Evolutionary conservation across 2,113 vertebrate species (phyloP), one percentile per base, ranked within the genome.

Genomic region (Caracal caracal): DNA sequence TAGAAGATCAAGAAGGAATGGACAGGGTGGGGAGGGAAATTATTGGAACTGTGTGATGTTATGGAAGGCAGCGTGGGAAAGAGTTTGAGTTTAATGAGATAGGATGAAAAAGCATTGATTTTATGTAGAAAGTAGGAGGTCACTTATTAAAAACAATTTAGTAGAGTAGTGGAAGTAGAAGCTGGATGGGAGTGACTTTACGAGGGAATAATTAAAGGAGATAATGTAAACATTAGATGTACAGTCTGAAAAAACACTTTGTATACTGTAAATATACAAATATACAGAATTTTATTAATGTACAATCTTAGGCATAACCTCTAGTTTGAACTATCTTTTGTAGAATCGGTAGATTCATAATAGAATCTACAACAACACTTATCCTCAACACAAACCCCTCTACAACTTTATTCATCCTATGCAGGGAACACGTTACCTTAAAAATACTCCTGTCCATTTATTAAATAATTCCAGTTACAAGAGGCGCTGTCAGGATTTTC

Each of bases 151-250:
- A 93, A 96, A 80, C 33, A 83, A 22, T 51, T 83, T 13, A 82
- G 22, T 47, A 82, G 35, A 65, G 16, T 66, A 5, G 5, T 59
- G 30, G 16, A 65, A 96, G 40, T 20, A 1, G 22, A n/a, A 93
- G 20, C 33, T 56, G 40, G 37, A 10, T 9, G 22, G 13, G 9
- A 73, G 0, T n/a, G 51, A 92, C 91, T 30, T 63, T 40, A 65
- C 17, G 5, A 59, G 61, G 75, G 33, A 88, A 68, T 53, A 83
- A 94, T 78, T 97, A 79, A 83, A 95, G n/a, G n/a, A 88, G 28
- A 66, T 49, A 49, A 80, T 80, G 37, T 95, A 53, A 33, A 82
- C 47, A 80, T 30, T 81, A 35, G 30, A 43, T 70, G 1, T 43
- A 70, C 53, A 53, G 12, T 78, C 59, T 93, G 51, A 5, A 11